Percentiles rank a stretch among this genome's conserved stretches.
Conservation (phyloP, 2,888 invertebrate species). For the Caenorhabditis sp. region DNA sequence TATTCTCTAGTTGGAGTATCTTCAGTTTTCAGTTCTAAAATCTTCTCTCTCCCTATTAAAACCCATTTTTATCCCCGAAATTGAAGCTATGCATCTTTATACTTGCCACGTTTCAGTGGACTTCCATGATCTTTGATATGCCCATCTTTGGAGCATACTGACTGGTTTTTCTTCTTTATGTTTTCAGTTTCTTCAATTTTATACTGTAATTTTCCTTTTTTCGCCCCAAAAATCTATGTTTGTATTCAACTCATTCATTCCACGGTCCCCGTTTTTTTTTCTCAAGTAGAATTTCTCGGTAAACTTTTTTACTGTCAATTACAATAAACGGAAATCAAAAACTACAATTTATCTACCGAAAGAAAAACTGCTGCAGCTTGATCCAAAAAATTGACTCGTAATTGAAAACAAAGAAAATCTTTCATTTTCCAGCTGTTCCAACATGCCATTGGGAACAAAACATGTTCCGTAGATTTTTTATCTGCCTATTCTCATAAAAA, state of each 20-base stretch:
- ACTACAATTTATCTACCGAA: background rate
- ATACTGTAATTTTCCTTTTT: conserved; percentile 7
- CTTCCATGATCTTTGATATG: conserved; percentile 53
- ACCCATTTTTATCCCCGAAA: conserved; percentile 1
- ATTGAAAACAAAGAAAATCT: too few species aligned
- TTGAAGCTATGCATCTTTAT: conserved; percentile 49
- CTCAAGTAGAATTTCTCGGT: background rate
- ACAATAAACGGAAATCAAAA: background rate
- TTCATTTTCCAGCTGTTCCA: too few species aligned
- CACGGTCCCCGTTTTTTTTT: conserved; percentile 10
- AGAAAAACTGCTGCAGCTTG: too few species aligned
- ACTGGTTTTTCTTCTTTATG: conserved; percentile 39
- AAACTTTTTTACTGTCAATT: background rate
- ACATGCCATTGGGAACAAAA: too few species aligned
- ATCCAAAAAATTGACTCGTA: too few species aligned
- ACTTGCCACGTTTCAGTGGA: conserved; percentile 62
- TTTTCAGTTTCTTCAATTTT: background rate
- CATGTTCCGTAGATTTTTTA: too few species aligned
- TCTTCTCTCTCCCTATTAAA: background rate
- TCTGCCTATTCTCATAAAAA: too few species aligned
- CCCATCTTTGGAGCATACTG: conserved; percentile 40
- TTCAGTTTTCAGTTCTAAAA: background rate
- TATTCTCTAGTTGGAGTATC: background rate
- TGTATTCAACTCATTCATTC: conserved; percentile 5
- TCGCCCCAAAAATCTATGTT: background rate